phyloP scores from a whole-genome alignment of 2,113 vertebrate genomes.

The Lagopus leucura region DNA sequence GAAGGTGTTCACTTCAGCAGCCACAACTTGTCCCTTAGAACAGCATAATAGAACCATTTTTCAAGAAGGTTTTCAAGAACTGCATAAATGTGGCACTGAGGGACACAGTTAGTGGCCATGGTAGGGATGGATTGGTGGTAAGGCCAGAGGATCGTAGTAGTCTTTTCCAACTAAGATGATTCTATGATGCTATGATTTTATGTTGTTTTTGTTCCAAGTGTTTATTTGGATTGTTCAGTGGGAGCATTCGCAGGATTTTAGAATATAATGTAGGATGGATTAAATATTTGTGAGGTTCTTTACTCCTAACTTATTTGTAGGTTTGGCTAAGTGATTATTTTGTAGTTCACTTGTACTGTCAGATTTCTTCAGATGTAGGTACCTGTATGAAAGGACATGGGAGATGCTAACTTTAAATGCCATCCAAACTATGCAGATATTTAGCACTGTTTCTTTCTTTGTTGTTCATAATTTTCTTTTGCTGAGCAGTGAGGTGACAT shows the following conservation, averaged over 20 bases:
- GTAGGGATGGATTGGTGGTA: no score
- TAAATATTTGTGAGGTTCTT: not conserved
- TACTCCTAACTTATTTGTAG: not conserved
- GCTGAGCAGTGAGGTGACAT: not conserved
- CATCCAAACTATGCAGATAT: not conserved
- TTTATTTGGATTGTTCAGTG: not conserved
- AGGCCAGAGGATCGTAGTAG: no score
- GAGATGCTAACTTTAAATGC: not conserved
- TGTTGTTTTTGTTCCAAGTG: not conserved
- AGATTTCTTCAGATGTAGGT: not conserved
- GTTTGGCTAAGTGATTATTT: not conserved
- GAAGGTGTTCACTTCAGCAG: not conserved
- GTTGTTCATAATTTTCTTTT: not conserved
- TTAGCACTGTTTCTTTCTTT: not conserved
- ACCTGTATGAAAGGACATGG: not conserved
- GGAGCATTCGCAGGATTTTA: not conserved
- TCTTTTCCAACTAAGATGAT: no score
- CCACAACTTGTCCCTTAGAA: not conserved
- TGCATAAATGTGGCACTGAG: no score
- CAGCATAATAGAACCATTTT: not conserved
- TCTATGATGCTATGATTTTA: not conserved
- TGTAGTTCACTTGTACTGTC: not conserved
- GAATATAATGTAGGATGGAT: not conserved
- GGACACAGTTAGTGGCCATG: no score
- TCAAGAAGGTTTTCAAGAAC: no score